Evolutionary conservation across 1,140 invertebrate species (phyloP).

Genomic region (Batillaria attramentaria): DNA sequence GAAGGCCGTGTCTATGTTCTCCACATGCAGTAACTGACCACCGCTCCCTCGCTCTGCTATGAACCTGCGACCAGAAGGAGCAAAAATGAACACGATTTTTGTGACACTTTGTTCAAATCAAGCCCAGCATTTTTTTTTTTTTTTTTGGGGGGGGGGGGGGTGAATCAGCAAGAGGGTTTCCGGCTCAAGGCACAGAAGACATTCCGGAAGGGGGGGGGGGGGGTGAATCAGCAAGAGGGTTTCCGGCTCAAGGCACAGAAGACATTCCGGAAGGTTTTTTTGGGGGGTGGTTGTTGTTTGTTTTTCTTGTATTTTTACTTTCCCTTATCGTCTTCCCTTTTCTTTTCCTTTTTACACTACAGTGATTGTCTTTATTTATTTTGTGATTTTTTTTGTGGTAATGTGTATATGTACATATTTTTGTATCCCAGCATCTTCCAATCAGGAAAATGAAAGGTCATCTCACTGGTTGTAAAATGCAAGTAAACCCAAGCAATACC

Average conservation of each 20-base stretch:
- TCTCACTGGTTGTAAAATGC: neutral
- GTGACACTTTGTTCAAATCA: no score
- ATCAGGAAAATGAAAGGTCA: no score
- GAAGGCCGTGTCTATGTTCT: constrained; percentile 72
- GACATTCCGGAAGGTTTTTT: neutral
- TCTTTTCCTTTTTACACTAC: no score
- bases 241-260: neutral
- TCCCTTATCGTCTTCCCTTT: no score
- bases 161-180: neutral
- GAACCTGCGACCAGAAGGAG: constrained; percentile 61
- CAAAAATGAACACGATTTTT: neutral
- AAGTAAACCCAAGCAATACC: constrained; percentile 2
- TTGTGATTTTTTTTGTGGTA: neutral
- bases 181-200: neutral
- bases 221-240: neutral
- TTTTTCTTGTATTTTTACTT: no score
- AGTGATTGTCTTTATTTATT: no score
- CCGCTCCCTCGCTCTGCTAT: constrained; percentile 71
- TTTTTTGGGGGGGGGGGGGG: no score
- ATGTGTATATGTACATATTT: constrained; percentile 1
- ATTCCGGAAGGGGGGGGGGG: no score
- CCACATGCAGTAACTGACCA: constrained; percentile 70
- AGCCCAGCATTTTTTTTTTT: no score
- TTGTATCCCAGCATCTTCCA: no score
- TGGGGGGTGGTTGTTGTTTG: no score